Base-by-base conservation (phyloP, 2,113 vertebrate genomes). In the Dunckerocampus dactyliophorus region DNA sequence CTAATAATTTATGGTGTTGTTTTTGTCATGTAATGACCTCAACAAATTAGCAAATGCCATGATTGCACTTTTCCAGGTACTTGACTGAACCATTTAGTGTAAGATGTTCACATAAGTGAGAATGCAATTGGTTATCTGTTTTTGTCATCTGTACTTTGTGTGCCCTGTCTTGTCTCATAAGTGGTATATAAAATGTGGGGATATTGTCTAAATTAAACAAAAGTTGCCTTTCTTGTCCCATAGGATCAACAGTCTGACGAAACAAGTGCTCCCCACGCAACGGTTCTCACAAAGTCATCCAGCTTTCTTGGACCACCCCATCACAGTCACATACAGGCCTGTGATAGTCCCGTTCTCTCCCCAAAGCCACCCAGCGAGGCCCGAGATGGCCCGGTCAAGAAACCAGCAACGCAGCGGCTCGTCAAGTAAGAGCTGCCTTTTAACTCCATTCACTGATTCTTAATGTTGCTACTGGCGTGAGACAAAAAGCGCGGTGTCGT, bases 331-430 rank as follows among this genome's bases (percentile, higher is more conserved):
- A 77, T 80, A 77, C 87, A 69, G 57, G 74, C 84, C 71, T 87
- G 81, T 63, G 85, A 69, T 55, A 82, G 85, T 61, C 83, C 89
- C 48, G 76, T 69, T 50, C 83, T 94, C 56, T 51, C 90, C 74
- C 93, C 95, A 42, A 95, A 93, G 70, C 94, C 94, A 34, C 95
- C 91, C 64, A 69, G 87, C 85, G 88, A 63, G 72, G 80, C 88
- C 75, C 91, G 88, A 65, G 92, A 93, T 62, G 69, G 86, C 68
- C 71, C 71, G 31, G 75, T 86, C 82, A 89, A 90, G 84, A 96
- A 92, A 81, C 81, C 87, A 17, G 45, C 89, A 80, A 74, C 88
- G 19, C 92, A 94, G 73, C 92, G 89, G 65, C 82, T 89, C 69
- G 86, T 88, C 88, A 95, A 91, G 96, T 97, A 94, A 94, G 93